Base-by-base conservation (phyloP, 2,113 vertebrate species). In the Callocephalon fimbriatum region DNA sequence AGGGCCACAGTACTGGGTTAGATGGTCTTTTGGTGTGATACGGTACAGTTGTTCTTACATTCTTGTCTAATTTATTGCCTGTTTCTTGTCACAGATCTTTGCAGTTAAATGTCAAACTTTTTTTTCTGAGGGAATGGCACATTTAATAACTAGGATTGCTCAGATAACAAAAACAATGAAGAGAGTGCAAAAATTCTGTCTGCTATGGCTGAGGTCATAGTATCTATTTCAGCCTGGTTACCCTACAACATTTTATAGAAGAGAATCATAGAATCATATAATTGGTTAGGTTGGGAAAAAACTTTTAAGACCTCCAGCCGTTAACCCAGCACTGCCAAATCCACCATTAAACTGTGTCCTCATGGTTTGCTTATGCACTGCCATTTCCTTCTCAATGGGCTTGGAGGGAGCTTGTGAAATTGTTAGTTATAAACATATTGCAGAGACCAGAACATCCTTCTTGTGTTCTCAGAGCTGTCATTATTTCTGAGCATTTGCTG, bases 31-130 rank as follows among this genome's bases (percentile, higher is more conserved):
- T 62, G n/a, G 37, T 86, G 58, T 80, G 86, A 67, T 78, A 54
- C 19, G 73, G 5, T 80, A 29, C 72, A 83, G 79, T 88, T 93
- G 51, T 92, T 94, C 67, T 79, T 83, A 58, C 32, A 35, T 83
- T 86, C 79, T 77, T 86, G 70, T 48, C 58, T 93, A 40, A 92
- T 95, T 86, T 86, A 62, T 74, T 95, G 75, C 59, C 32, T 90
- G 25, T 73, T 95, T 23, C 58, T 67, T 50, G 45, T 70, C 67
- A 77, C 50, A 71, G 82, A 70, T 45, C n/a, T 88, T 68, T 76
- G 86, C 37, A 83, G 63, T 18, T 90, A 86, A 92, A 92, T 89
- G 74, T 79, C 71, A 92, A 90, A 10, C 62, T 92, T 38, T 3
- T 73, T 95, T 86, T 88, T 68, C 62, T 80, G 63, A 86, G 83